Evolutionary conservation across 2,888 invertebrate genomes (phyloP).

Genomic region (Catocala nupta): DNA sequence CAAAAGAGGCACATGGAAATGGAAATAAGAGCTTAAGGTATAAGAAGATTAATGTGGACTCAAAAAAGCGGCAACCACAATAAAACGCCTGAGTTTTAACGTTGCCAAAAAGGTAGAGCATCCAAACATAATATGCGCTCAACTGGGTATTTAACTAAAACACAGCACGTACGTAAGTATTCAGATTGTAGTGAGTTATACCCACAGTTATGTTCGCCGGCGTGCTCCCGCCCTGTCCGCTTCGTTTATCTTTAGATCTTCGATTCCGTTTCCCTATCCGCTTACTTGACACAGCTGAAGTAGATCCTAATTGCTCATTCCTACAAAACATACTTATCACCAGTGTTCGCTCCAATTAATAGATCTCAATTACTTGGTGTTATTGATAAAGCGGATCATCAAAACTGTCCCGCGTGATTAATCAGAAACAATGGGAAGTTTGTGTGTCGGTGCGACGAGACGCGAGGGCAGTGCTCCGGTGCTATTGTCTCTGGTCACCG

Average conservation of each 20-base stretch:
- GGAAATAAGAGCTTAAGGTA: neutral
- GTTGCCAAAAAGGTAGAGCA: constrained; percentile 37
- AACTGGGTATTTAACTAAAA: constrained; percentile 37
- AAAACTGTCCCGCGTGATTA: constrained; percentile 67
- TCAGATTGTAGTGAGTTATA: constrained; percentile 48
- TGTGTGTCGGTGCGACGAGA: constrained; percentile 62
- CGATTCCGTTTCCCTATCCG: constrained; percentile 35
- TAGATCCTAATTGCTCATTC: constrained; percentile 39
- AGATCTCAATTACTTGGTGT: constrained; percentile 45
- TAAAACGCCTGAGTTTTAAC: constrained; percentile 24
- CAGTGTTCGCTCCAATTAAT: constrained; percentile 47
- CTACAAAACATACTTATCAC: constrained; percentile 45
- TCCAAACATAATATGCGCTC: constrained; percentile 42
- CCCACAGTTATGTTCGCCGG: constrained; percentile 29
- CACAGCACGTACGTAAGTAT: constrained; percentile 50
- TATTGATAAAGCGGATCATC: constrained; percentile 54
- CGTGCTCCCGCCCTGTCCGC: constrained; percentile 23
- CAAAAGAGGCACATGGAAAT: neutral
- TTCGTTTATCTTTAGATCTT: constrained; percentile 46
- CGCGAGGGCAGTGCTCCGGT: constrained; percentile 74
- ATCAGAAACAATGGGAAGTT: constrained; percentile 74
- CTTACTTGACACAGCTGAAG: constrained; percentile 32
- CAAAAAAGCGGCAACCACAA: constrained; percentile 21
- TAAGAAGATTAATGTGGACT: constrained; percentile 9
- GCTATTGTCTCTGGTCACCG: constrained; percentile 80